Evolutionary conservation across 2,888 invertebrate species (phyloP), one percentile per base, ranked within the genome.

Genomic region (Altica lythri): DNA sequence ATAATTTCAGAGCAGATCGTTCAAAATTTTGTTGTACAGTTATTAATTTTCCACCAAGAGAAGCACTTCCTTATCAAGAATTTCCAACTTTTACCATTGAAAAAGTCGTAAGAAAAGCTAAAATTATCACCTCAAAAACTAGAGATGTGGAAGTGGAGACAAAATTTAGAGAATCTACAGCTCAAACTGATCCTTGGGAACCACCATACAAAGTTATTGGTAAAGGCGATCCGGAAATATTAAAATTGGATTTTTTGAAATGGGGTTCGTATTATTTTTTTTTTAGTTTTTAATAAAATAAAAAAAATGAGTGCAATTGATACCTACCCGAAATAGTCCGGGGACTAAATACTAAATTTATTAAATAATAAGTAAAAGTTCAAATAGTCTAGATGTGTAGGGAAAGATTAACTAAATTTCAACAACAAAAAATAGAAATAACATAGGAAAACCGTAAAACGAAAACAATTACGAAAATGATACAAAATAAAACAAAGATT

Each of bases 111-210:
- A 25, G 12, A 12, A 40, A 40, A 40, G 40, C 13, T 4, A 40
- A n/a, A 14, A 10, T 38, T 10, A 16, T 17, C 12, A 13, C 9
- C 6, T 22, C 40, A 52, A 60, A 55, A 53, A 63, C 55, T 49
- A 48, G 46, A 37, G 57, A 61, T 25, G 60, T 59, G 4, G 43
- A 59, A 19, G 82, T 84, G 0, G 89, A 90, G 76, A 90, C 90
- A 1, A 72, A 84, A 50, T 90, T 80, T 70, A 81, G 90, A 53
- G 91, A 90, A 66, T 86, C 86, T 0, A 88, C 87, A 60, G 83
- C 86, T 0, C 91, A 91, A 75, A 92, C 91, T 0, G 77, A 78
- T 9, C 90, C 91, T 0, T 91, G 90, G 85, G 85, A 89, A 59
- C 87, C 90, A 1, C 79, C 81, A 1, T 83, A 81, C 67, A 77